Evolutionary conservation across 53 echinoderm and acorn worm genomes (phyloP).

Genomic region (Astropecten irregularis): DNA sequence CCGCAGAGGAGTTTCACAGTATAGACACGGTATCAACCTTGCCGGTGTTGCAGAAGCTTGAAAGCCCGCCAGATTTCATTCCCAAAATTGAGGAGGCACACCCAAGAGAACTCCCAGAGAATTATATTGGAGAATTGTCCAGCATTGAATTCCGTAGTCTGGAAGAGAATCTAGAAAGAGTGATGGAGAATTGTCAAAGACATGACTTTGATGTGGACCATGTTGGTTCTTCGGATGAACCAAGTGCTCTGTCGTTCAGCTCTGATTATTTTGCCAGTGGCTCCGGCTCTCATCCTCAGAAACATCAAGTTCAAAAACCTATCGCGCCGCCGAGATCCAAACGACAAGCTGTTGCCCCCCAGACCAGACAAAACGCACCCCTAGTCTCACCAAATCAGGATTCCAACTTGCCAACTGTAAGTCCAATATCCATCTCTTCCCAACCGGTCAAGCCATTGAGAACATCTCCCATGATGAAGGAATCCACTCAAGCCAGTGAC

Average conservation of each 20-base stretch:
- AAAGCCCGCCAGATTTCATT: slow-evolving; percentile 18
- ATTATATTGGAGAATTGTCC: slow-evolving; percentile 9
- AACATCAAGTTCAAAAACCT: not conserved
- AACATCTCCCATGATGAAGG: not conserved
- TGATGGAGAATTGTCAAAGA: not conserved
- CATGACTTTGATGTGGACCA: not conserved
- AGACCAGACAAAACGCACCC: not conserved
- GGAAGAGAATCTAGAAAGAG: slow-evolving; percentile 4
- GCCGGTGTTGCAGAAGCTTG: slow-evolving; percentile 26
- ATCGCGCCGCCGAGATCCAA: not conserved
- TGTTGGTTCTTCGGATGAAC: slow-evolving; percentile 2
- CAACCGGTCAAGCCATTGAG: not conserved
- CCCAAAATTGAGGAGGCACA: not conserved
- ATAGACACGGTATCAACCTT: not conserved
- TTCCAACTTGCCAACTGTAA: not conserved
- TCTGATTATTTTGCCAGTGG: not conserved
- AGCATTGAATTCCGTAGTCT: slow-evolving; percentile 42
- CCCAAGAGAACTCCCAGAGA: not conserved
- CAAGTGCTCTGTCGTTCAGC: not conserved
- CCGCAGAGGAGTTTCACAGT: slow-evolving; percentile 20
- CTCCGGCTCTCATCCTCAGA: not conserved
- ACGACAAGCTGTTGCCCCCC: not conserved
- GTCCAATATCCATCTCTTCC: not conserved
- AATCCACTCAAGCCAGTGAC: not conserved
- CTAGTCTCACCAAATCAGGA: not conserved